Evolutionary conservation across 2,797 vertebrate genomes (phyloP), one percentile per base, ranked within the genome.

Genomic region (Ctenopoma kingsleyae): DNA sequence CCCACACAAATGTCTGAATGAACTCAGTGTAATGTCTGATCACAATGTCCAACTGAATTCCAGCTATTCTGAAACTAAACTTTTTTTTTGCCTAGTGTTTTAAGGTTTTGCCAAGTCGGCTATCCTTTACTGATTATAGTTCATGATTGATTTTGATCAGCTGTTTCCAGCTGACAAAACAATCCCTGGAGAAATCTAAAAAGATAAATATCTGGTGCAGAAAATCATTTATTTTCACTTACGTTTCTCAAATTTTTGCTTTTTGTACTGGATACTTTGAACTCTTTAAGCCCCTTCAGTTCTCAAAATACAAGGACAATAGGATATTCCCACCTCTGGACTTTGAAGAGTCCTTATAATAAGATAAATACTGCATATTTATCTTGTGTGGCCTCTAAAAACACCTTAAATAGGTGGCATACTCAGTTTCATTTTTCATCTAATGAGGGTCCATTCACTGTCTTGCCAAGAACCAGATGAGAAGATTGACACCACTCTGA

Each of bases 1-100:
- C 55, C 71, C 74, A 78, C 79, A 55, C 72, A 67, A 60, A 82
- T 56, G 50, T 74, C 59, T 78, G n/a, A 73, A 65, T 68, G 11
- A 85, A 52, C 65, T 68, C 52, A 36, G 12, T 57, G 43, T 77
- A n/a, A 62, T 41, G 56, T 60, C 47, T 73, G 38, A 32, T 59
- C 53, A 22, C 15, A 22, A 8, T 32, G 27, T 58, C 15, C 22
- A 46, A 20, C 43, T 44, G 11, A 9, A 6, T 61, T 55, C 11
- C 27, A 60, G 35, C 8, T 46, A n/a, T 30, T 55, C 17, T 68
- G 19, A 32, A 49, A 23, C 25, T 4, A 9, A 40, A 10, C 48
- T n/a, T 15, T 15, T n/a, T 57, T 32, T 57, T 13, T 27, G 19
- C 3, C 11, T 27, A 2, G 1, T 38, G 13, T 62, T 55, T 64